Evolutionary conservation across 2,888 invertebrate genomes (phyloP).

Genomic region (Eudasyphora cyanicolor): DNA sequence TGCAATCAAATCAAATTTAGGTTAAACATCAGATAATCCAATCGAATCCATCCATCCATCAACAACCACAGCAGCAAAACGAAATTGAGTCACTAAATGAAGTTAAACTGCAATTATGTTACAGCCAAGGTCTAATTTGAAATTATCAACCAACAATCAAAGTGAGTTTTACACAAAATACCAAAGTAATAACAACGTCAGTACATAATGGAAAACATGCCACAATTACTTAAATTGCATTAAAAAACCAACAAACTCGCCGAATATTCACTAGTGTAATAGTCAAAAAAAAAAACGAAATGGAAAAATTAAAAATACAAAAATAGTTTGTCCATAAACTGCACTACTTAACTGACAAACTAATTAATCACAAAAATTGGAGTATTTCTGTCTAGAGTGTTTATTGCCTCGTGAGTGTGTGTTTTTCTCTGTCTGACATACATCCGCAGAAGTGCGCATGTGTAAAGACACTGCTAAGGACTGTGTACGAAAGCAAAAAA

Average conservation of each 20-base stretch:
- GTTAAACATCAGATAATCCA: constrained; percentile 38
- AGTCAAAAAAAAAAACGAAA: not conserved
- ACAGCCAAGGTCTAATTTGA: constrained; percentile 22
- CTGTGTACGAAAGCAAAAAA: not conserved
- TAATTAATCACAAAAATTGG: constrained; percentile 54
- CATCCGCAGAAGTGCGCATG: not conserved
- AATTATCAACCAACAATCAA: constrained; percentile 18
- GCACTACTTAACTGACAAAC: constrained; percentile 55
- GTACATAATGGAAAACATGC: constrained; percentile 21
- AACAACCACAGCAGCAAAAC: not conserved
- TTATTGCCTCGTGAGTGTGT: not conserved
- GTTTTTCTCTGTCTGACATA: not conserved
- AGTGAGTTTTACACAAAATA: constrained; percentile 34
- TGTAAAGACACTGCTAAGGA: not conserved
- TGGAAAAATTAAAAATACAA: constrained; percentile 43
- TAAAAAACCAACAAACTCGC: constrained; percentile 7
- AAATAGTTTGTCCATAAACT: constrained; percentile 46
- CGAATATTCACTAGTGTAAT: not conserved
- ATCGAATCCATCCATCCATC: constrained; percentile 13
- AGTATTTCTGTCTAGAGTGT: constrained; percentile 28
- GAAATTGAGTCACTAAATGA: constrained; percentile 58
- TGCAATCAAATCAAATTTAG: constrained; percentile 43
- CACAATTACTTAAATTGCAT: constrained; percentile 48
- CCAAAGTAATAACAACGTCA: constrained; percentile 27
- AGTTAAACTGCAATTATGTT: constrained; percentile 54